A percentile compares a stretch with the other conserved stretches of the same genome.
These are phyloP conservation scores for Sericinus montela DNA, from an alignment of 2,888 invertebrate genomes.

Conservation along the genomic window DNA sequence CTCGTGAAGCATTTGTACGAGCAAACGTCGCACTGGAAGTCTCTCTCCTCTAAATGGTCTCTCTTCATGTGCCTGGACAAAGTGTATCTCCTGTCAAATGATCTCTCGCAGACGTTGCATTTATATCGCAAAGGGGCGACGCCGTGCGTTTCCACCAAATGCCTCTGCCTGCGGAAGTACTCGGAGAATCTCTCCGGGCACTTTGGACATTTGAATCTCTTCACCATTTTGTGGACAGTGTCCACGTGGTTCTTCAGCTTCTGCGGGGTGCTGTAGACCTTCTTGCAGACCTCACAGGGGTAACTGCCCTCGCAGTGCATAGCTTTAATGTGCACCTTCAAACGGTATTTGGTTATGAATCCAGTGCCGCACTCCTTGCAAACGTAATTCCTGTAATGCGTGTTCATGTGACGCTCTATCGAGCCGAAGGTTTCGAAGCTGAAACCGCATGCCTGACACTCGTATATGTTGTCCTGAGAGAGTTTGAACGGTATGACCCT, in stretches of 20 bases:
- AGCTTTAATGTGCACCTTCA: constrained; percentile 57
- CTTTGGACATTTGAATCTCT: constrained; percentile 54
- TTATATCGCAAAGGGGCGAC: constrained; percentile 50
- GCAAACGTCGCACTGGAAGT: constrained; percentile 46
- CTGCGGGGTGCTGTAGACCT: constrained; percentile 45
- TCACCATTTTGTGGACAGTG: constrained; percentile 49
- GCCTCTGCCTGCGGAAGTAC: constrained; percentile 58
- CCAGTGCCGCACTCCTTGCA: constrained; percentile 62
- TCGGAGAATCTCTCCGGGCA: constrained; percentile 57
- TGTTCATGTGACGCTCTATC: constrained; percentile 65
- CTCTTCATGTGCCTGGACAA: constrained; percentile 59
- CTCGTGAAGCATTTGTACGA: constrained; percentile 55
- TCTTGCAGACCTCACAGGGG: constrained; percentile 54
- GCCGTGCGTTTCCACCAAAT: constrained; percentile 53
- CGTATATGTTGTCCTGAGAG: constrained; percentile 35
- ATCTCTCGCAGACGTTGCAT: constrained; percentile 51
- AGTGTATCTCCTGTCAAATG: constrained; percentile 35
- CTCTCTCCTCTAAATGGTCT: constrained; percentile 55
- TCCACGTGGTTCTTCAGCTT: constrained; percentile 57
- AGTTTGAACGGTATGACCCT: constrained; percentile 59
- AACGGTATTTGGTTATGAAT: constrained; percentile 53
- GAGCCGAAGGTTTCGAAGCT: constrained; percentile 63
- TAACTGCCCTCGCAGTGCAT: constrained; percentile 47
- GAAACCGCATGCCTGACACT: constrained; percentile 56
- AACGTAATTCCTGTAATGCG: constrained; percentile 59